Conservation (phyloP, 2,888 invertebrate genomes). For the Graphium colonna region DNA sequence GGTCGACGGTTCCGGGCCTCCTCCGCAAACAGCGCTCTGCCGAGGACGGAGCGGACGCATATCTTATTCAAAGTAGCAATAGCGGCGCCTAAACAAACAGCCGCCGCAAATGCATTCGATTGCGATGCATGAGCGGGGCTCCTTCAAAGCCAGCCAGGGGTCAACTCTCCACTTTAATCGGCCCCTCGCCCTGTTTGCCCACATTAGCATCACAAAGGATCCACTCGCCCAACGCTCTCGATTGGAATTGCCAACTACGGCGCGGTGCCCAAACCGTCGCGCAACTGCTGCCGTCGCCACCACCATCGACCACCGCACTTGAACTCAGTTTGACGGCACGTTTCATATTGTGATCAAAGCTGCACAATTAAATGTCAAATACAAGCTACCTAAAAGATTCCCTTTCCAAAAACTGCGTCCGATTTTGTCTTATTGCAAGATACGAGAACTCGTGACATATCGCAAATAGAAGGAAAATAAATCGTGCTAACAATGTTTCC, state of each 20-base stretch:
- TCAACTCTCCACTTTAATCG: too few species aligned
- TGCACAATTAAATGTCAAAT: too few species aligned
- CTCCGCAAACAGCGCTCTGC: constrained; percentile 31
- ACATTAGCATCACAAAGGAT: constrained; percentile 62
- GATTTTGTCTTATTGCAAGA: too few species aligned
- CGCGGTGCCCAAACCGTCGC: too few species aligned
- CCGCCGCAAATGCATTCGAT: constrained; percentile 51
- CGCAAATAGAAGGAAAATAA: too few species aligned
- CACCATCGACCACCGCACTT: too few species aligned
- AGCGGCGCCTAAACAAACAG: constrained; percentile 68
- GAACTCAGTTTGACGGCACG: too few species aligned
- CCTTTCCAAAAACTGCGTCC: too few species aligned
- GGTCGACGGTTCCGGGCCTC: neutral
- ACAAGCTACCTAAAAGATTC: too few species aligned
- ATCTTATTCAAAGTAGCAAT: constrained; percentile 72
- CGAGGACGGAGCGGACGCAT: constrained; percentile 46
- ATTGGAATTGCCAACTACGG: constrained; percentile 20
- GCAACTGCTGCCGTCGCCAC: too few species aligned
- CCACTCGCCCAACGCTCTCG: constrained; percentile 20
- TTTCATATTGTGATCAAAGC: too few species aligned
- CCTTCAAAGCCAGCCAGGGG: constrained; percentile 22
- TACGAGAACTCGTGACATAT: too few species aligned
- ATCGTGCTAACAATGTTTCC: neutral
- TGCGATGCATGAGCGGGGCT: constrained; percentile 39
- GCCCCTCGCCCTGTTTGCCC: constrained; percentile 44